Conservation (phyloP, 2,888 invertebrate genomes). For the Drosophila incognita region DNA sequence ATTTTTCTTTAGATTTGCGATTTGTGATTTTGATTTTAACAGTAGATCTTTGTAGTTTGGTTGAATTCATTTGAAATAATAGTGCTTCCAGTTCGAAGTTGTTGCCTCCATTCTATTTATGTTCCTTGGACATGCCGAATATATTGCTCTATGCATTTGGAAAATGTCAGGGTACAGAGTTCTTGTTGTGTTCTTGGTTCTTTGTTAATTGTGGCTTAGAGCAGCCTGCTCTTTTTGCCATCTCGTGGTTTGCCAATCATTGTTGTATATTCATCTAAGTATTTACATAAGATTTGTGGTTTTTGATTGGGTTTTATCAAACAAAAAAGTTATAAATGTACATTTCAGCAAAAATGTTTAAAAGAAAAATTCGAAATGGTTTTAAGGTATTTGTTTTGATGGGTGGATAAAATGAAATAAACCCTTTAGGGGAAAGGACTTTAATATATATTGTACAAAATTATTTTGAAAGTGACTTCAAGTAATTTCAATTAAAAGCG, state of each 20-base stretch:
- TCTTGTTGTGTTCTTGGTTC: conserved; percentile 35
- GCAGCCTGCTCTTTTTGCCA: conserved; percentile 85
- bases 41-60: conserved; percentile 9
- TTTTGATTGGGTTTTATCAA: conserved; percentile 62
- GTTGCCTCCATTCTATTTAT: conserved; percentile 22
- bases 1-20: not conserved
- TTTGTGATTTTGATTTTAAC: conserved; percentile 3
- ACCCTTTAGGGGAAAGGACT: conserved; percentile 6
- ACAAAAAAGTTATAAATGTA: conserved; percentile 40
- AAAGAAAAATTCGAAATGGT: conserved; percentile 12
- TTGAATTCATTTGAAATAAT: conserved; percentile 7
- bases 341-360: conserved; percentile 30
- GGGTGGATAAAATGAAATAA: conserved; percentile 3
- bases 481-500: conserved; percentile 21
- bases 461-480: conserved; percentile 1
- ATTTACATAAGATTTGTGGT: conserved; percentile 77
- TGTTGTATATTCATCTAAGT: conserved; percentile 85
- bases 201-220: conserved; percentile 75
- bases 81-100: conserved; percentile 15
- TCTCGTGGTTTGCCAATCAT: conserved; percentile 85
- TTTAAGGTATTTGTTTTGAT: conserved; percentile 2
- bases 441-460: conserved; percentile 36
- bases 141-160: conserved; percentile 36
- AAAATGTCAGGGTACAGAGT: conserved; percentile 18
- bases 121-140: conserved; percentile 12